phyloP scores from a whole-genome alignment of 1,140 invertebrate genomes.

The Listronotus oregonensis region DNA sequence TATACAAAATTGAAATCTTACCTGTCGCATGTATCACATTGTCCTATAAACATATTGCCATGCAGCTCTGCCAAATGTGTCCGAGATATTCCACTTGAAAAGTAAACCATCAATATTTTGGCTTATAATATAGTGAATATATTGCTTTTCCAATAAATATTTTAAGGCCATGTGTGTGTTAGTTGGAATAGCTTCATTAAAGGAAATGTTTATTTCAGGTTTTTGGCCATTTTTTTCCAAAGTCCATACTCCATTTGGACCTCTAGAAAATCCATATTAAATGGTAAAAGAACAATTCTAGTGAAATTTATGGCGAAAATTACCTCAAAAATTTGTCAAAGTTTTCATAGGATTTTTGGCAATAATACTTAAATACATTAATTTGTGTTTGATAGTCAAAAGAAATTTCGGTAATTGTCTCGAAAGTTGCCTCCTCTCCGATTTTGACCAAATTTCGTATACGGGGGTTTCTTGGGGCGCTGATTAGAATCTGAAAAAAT shows the following conservation, averaged over 20 bases:
- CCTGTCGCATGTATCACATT: conserved; percentile 90
- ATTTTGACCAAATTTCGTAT: too few species aligned
- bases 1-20: conserved; percentile 53
- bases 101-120: conserved; percentile 99
- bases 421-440: too few species aligned
- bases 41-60: conserved; percentile 97
- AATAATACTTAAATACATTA: too few species aligned
- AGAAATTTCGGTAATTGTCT: too few species aligned
- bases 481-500: too few species aligned
- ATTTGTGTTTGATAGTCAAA: too few species aligned
- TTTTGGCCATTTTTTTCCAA: conserved; percentile 90
- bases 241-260: conserved; percentile 98
- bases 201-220: conserved; percentile 84
- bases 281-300: too few species aligned
- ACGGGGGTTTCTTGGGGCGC: too few species aligned
- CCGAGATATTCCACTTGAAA: conserved; percentile 83
- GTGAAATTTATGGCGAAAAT: too few species aligned
- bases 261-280: conserved; percentile 61
- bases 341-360: too few species aligned
- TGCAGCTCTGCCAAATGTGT: conserved; percentile 89
- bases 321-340: too few species aligned
- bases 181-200: conserved; percentile 91
- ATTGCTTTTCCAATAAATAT: conserved; percentile 75
- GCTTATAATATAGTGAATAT: conserved; percentile 87
- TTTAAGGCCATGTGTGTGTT: conserved; percentile 92